Base-by-base conservation (phyloP, 1,140 invertebrate genomes). In the Drosophila arizonae region DNA sequence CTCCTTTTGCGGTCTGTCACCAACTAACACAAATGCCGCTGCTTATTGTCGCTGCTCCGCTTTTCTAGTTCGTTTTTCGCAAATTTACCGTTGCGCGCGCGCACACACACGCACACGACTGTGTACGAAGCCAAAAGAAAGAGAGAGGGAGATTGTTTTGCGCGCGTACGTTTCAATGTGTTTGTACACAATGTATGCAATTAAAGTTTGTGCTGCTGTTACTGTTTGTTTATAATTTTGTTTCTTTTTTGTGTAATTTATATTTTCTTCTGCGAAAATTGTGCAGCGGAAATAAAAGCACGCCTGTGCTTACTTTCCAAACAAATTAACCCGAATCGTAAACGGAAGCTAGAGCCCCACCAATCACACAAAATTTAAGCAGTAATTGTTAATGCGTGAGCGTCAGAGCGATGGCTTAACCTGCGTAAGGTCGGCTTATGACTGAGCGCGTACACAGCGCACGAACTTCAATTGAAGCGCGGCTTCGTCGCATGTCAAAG, bases 241-340 rank as follows among this genome's bases (percentile, higher is more conserved):
- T 48, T 70, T 69, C 26, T 63, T 61, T 62, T 70, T 64, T 68
- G 76, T 39, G 72, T 74, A 74, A 70, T 57, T 74, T 50, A 74
- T 74, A 58, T 70, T 64, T 70, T 73, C 43, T 80, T 30, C 28
- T 68, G 80, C 52, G 63, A 77, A 81, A 70, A 81, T 58, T 71
- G 67, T 81, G 66, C 72, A 73, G 48, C 80, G 80, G 81, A 79
- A 84, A 78, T 76, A 77, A 71, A 75, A 74, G 58, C 52, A 63
- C 57, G n/a, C 28, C 71, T 60, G 60, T 30, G 66, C 11, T 13
- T 69, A 87, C 80, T 84, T 85, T 84, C 81, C 62, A 86, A 86
- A 82, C 68, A 82, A 88, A 82, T 88, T 87, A 87, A 79, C 82
- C 82, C 82, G 73, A 86, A 86, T 87, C 67, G 62, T 50, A 36